phyloP scores from a whole-genome alignment of 1,140 invertebrate species.

The Agrilus planipennis region DNA sequence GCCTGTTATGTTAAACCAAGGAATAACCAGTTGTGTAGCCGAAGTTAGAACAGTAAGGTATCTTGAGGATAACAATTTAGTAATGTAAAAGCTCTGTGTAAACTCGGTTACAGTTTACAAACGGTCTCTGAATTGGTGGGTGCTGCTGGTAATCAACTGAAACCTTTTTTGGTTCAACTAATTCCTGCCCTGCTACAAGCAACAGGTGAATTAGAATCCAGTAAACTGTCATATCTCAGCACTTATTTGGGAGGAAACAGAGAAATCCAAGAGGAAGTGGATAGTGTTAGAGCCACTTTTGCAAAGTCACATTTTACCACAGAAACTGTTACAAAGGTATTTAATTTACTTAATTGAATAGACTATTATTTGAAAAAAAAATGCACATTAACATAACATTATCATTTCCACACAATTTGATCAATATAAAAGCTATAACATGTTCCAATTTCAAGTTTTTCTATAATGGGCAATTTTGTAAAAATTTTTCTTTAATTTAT shows the following conservation, averaged over 20 bases:
- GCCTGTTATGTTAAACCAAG: slow-evolving; percentile 66
- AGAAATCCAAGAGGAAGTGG: slow-evolving; percentile 58
- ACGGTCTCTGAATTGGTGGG: slow-evolving; percentile 75
- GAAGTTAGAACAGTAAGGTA: slow-evolving; percentile 67
- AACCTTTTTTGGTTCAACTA: slow-evolving; percentile 65
- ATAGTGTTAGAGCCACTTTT: slow-evolving; percentile 60
- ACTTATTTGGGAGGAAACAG: slow-evolving; percentile 53
- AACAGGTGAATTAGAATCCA: slow-evolving; percentile 72
- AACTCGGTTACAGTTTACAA: slow-evolving; percentile 48
- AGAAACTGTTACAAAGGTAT: slow-evolving; percentile 72
- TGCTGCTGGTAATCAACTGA: slow-evolving; percentile 61
- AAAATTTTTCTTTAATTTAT: no score
- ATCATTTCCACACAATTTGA: no score
- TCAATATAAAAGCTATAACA: no score
- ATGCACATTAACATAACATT: slow-evolving; percentile 4
- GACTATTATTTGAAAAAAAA: slow-evolving; percentile 5
- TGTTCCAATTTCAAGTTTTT: no score
- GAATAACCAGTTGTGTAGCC: slow-evolving; percentile 63
- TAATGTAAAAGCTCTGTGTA: no score
- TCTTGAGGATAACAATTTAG: slow-evolving; percentile 13
- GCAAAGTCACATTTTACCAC: slow-evolving; percentile 77
- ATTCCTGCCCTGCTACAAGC: slow-evolving; percentile 75
- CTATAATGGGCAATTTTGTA: no score
- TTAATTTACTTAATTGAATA: no score
- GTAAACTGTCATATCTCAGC: slow-evolving; percentile 67